A percentile compares a stretch with the other conserved stretches of the same genome.
These are phyloP conservation scores for Glomeris maerens DNA, from an alignment of 1,140 invertebrate species.

Conservation along the genomic window DNA sequence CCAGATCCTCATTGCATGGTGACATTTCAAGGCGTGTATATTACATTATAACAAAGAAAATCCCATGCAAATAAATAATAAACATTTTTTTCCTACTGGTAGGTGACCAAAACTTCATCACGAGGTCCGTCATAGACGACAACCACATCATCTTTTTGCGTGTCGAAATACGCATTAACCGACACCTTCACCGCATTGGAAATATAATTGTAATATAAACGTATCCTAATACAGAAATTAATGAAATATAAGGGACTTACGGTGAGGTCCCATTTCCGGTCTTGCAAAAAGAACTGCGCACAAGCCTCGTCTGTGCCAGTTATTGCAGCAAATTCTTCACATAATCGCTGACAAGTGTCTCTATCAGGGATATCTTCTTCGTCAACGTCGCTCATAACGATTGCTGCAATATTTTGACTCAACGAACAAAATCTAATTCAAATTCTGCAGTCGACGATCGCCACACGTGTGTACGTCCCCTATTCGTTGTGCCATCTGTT, in stretches of 20 bases:
- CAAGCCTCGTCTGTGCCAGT: slow-evolving; percentile 39
- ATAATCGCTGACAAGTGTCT: slow-evolving; percentile 32
- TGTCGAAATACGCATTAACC: slow-evolving; percentile 35
- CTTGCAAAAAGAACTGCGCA: slow-evolving; percentile 42
- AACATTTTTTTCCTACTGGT: too few species aligned
- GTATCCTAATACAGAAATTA: slow-evolving; percentile 4
- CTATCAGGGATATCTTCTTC: slow-evolving; percentile 27
- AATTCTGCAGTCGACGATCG: too few species aligned
- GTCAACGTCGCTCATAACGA: slow-evolving; percentile 11
- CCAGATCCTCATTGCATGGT: too few species aligned
- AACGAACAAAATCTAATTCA: too few species aligned
- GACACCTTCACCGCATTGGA: slow-evolving; percentile 25
- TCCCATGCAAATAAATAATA: too few species aligned
- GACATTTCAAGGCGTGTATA: too few species aligned
- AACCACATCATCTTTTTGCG: slow-evolving; percentile 5
- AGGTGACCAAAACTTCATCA: too few species aligned
- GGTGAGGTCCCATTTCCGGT: slow-evolving; percentile 38
- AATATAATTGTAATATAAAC: slow-evolving; percentile 11
- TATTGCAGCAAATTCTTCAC: slow-evolving; percentile 36
- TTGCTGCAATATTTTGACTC: background rate
- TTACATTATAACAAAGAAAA: too few species aligned
- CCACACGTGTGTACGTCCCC: too few species aligned
- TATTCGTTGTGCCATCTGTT: too few species aligned
- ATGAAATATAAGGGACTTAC: slow-evolving; percentile 21
- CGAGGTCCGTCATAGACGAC: too few species aligned